phyloP scores from a whole-genome alignment of 1,140 invertebrate species.

The Pseudomyrmex sp. region DNA sequence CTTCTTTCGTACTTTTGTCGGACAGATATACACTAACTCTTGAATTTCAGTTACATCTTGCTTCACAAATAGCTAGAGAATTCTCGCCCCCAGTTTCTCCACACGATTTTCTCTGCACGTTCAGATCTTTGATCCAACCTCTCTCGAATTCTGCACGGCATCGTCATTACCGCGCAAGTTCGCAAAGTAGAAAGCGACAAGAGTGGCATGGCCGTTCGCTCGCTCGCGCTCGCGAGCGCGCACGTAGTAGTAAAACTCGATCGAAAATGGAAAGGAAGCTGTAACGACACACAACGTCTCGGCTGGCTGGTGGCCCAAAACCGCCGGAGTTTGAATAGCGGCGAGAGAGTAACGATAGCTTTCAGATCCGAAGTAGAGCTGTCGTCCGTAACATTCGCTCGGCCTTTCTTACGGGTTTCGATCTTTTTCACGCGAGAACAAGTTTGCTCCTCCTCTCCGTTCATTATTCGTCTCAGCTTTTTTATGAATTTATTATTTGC shows the following conservation, averaged over 20 bases:
- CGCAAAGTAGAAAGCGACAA: conserved; percentile 33
- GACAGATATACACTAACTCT: conserved; percentile 29
- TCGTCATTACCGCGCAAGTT: conserved; percentile 34
- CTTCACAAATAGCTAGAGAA: conserved; percentile 51
- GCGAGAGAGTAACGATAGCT: conserved; percentile 48
- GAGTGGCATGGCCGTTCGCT: conserved; percentile 13
- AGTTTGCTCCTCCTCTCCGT: background rate
- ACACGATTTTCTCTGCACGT: conserved; percentile 47
- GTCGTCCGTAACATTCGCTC: conserved; percentile 48
- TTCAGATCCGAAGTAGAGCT: conserved; percentile 48
- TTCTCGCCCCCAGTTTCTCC: conserved; percentile 34
- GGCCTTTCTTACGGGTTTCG: background rate
- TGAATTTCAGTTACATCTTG: conserved; percentile 59
- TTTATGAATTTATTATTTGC: conserved; percentile 7
- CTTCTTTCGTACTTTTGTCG: conserved; percentile 12
- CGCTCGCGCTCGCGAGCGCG: background rate
- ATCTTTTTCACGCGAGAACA: background rate
- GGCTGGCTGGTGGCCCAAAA: conserved; percentile 19
- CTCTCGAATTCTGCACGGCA: conserved; percentile 42
- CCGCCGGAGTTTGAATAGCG: conserved; percentile 35
- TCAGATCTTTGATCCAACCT: conserved; percentile 56
- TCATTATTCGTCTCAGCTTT: conserved; percentile 54
- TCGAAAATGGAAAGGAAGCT: conserved; percentile 47
- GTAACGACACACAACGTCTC: conserved; percentile 30
- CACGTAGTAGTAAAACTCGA: conserved; percentile 1